These are phyloP conservation scores for Tanypteryx hageni DNA, from an alignment of 2,888 invertebrate genomes.

Conservation along the genomic window DNA sequence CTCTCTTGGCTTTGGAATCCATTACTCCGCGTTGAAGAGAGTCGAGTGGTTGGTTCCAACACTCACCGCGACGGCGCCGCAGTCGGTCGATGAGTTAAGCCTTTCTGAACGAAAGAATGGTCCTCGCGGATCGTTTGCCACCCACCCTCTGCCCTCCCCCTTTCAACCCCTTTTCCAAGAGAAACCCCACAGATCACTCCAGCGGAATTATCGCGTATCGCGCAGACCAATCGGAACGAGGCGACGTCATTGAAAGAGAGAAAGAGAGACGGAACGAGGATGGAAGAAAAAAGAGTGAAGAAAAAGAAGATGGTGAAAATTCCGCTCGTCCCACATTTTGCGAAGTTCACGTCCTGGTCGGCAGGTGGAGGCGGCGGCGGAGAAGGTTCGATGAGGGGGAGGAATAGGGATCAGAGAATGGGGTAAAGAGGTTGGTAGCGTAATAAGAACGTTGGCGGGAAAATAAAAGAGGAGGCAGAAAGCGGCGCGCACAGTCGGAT, in stretches of 20 bases:
- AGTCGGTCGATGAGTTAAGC: background rate
- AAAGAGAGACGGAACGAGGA: background rate
- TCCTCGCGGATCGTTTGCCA: constrained; percentile 29
- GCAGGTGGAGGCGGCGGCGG: background rate
- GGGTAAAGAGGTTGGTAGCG: background rate
- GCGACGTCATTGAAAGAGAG: background rate
- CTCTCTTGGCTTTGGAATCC: constrained; percentile 1
- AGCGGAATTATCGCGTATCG: background rate
- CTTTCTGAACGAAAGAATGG: constrained; percentile 24
- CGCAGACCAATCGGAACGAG: background rate
- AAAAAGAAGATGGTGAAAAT: background rate
- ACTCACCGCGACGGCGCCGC: background rate
- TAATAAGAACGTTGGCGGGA: constrained; percentile 10
- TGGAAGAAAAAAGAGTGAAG: background rate
- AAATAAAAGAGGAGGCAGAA: background rate
- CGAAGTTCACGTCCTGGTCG: constrained; percentile 1
- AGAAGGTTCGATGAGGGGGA: background rate
- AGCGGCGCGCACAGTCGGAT: constrained; percentile 12
- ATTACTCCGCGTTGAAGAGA: constrained; percentile 1
- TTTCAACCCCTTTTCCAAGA: background rate
- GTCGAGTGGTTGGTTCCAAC: constrained; percentile 3
- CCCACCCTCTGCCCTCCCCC: background rate
- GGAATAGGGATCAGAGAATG: background rate
- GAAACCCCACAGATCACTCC: background rate
- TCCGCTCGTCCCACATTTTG: background rate